Conservation (phyloP, 2,113 vertebrate genomes). For the Laticauda laticaudata region DNA sequence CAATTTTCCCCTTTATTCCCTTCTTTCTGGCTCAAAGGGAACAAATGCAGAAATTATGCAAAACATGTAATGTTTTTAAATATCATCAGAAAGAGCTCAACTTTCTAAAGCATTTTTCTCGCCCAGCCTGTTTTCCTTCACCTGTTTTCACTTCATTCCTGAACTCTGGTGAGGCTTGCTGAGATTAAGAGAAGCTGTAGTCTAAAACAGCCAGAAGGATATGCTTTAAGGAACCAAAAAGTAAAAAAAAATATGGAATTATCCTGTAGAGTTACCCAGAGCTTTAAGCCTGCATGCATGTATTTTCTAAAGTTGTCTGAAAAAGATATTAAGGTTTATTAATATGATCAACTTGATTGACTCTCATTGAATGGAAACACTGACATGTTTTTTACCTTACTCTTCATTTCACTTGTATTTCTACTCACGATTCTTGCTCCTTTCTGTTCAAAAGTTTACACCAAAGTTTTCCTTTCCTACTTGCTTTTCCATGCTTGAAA, state of each 20-base stretch:
- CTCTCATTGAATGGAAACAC: fast-evolving
- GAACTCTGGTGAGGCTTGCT: neutral
- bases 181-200: neutral
- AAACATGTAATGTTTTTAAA: neutral
- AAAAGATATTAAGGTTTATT: no score
- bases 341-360: neutral
- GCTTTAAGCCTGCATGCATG: neutral
- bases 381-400: neutral
- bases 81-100: neutral
- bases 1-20: neutral
- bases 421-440: neutral
- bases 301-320: neutral
- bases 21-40: neutral
- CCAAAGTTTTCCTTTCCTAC: conserved; percentile 7
- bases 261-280: neutral
- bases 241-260: neutral
- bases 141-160: neutral
- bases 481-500: conserved; percentile 55
- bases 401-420: neutral
- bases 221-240: neutral
- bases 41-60: neutral
- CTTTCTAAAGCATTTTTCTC: neutral
- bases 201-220: neutral
- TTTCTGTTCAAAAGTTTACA: conserved; percentile 4
- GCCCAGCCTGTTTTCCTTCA: neutral